Conservation (phyloP, 2,797 vertebrate species). For the Clarias fuscus region DNA sequence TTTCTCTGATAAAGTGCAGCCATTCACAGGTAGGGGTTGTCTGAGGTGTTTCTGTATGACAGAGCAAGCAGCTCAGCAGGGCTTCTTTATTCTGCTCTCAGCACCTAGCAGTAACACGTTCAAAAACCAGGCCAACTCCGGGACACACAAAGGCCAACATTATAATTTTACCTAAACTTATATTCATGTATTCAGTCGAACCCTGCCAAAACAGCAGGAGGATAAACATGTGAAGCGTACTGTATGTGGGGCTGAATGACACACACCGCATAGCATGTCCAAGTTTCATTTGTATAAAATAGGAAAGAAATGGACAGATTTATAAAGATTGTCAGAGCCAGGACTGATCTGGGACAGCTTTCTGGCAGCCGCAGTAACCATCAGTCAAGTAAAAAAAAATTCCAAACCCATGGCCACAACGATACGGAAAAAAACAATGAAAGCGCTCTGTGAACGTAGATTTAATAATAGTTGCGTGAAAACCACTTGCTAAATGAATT, state of each 20-base stretch:
- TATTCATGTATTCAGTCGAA: slow-evolving; percentile 35
- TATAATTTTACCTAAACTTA: slow-evolving; percentile 33
- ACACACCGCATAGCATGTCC: not conserved
- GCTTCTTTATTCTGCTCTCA: slow-evolving; percentile 60
- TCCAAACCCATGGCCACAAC: too few species aligned
- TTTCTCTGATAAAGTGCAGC: slow-evolving; percentile 73
- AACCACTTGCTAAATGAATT: not conserved
- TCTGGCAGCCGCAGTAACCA: not conserved
- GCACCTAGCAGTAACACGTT: slow-evolving; percentile 10
- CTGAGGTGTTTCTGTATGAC: slow-evolving; percentile 58
- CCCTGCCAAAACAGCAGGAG: slow-evolving; percentile 12
- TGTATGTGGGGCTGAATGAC: not conserved
- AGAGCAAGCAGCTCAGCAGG: slow-evolving; percentile 62
- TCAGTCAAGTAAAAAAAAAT: not conserved
- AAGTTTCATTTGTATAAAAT: slow-evolving; percentile 1
- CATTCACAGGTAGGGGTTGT: slow-evolving; percentile 60
- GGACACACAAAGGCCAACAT: slow-evolving; percentile 11
- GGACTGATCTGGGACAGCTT: not conserved
- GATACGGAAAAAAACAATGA: not conserved
- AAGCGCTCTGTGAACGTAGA: not conserved
- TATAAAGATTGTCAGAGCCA: not conserved
- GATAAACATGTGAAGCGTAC: slow-evolving; percentile 25
- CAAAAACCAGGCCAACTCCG: slow-evolving; percentile 13
- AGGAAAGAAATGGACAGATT: slow-evolving; percentile 1
- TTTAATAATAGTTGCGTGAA: not conserved